Evolutionary conservation across 2,888 invertebrate genomes (phyloP).

Genomic region (Pardosa pseudoannulata): DNA sequence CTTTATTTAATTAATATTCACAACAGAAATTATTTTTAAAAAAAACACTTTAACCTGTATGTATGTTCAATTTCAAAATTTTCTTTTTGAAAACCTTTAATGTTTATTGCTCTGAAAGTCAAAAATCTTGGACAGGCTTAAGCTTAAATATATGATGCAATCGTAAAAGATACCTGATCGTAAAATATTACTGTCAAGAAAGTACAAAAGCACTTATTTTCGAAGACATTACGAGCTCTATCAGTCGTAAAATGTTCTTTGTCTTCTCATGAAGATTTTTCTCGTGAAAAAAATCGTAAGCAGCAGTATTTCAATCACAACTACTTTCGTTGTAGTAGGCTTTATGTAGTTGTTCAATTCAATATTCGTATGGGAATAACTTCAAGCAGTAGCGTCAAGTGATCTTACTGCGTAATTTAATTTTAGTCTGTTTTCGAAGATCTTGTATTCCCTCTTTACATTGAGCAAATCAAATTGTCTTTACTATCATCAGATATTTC

Average conservation of each 20-base stretch:
- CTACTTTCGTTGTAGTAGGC: neutral
- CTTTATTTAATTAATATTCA: too few species aligned
- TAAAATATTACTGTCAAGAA: too few species aligned
- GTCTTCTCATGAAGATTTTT: neutral
- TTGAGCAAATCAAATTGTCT: constrained; percentile 45
- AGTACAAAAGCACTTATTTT: neutral
- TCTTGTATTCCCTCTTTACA: neutral
- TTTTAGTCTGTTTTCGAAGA: constrained; percentile 34
- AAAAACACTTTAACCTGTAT: too few species aligned
- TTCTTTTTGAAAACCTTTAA: too few species aligned
- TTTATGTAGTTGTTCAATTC: constrained; percentile 40
- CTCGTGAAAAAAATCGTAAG: neutral
- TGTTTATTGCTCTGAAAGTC: too few species aligned
- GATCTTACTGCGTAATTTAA: constrained; percentile 53
- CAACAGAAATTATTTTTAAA: too few species aligned
- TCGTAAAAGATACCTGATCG: too few species aligned
- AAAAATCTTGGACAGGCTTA: too few species aligned
- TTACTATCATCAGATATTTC: neutral
- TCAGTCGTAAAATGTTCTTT: neutral
- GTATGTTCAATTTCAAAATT: too few species aligned
- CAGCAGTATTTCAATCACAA: neutral
- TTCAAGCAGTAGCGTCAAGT: constrained; percentile 29
- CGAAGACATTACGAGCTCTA: neutral
- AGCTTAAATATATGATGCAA: too few species aligned
- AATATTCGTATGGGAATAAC: constrained; percentile 38